Conservation (phyloP, 2,797 vertebrate genomes). For the Benthosema pterotum region DNA sequence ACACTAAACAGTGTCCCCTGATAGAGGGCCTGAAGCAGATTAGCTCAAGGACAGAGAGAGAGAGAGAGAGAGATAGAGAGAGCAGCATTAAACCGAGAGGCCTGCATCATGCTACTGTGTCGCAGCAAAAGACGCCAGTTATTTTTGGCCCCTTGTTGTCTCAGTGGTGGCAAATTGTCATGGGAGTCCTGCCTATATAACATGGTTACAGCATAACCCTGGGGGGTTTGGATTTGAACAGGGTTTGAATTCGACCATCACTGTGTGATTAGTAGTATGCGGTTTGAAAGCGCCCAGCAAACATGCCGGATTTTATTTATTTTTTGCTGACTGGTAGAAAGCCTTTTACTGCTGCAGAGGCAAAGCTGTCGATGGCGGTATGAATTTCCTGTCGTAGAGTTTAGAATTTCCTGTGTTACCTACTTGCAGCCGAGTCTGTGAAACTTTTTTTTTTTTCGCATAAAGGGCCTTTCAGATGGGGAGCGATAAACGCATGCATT, state of each 20-base stretch:
- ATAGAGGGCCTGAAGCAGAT: constrained; percentile 31
- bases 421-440: background rate
- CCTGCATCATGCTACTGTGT: background rate
- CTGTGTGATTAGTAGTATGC: background rate
- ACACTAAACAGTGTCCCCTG: background rate
- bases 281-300: background rate
- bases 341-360: background rate
- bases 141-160: constrained; percentile 1
- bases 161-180: constrained; percentile 4
- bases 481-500: too few relatives aligned
- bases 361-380: constrained; percentile 16
- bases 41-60: constrained; percentile 27
- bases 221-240: background rate
- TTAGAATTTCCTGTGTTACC: constrained; percentile 4
- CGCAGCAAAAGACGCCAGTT: constrained; percentile 9
- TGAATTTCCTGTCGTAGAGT: background rate
- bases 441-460: background rate
- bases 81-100: background rate
- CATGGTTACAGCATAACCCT: constrained; percentile 2
- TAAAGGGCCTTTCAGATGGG: too few relatives aligned
- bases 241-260: constrained; percentile 2
- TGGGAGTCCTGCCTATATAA: constrained; percentile 7
- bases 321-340: background rate
- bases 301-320: background rate
- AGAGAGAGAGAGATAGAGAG: background rate